Percentiles rank a stretch among this genome's conserved stretches.
Conservation (phyloP, 2,797 vertebrate species). For the Eidolon dupreanum region DNA sequence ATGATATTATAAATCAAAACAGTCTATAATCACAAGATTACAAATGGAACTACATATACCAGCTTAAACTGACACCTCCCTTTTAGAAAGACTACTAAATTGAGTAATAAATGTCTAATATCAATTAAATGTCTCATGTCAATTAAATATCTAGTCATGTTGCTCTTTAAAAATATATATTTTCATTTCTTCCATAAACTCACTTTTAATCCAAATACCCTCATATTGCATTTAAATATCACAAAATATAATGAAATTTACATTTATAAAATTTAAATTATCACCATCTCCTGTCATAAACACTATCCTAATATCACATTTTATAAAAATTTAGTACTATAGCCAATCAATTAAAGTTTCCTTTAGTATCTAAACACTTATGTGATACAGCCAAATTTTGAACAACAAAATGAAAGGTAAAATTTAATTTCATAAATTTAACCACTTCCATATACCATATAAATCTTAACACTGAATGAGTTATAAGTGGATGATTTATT, state of each 20-base stretch:
- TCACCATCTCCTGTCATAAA: background rate
- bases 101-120: background rate
- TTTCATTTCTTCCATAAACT: background rate
- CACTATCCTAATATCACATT: background rate
- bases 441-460: background rate
- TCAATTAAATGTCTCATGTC: background rate
- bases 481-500: background rate
- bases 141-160: no score
- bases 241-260: constrained; percentile 30
- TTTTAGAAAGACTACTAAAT: constrained; percentile 22
- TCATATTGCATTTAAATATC: background rate
- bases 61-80: background rate
- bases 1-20: background rate
- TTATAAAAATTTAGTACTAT: background rate
- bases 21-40: background rate
- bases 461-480: constrained; percentile 2
- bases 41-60: background rate
- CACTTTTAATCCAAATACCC: constrained; percentile 22
- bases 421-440: background rate
- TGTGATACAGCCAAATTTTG: background rate
- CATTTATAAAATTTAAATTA: constrained; percentile 33
- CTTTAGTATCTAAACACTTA: background rate
- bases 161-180: background rate
- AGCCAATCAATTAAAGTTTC: background rate
- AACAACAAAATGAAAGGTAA: constrained; percentile 41